phyloP scores from a whole-genome alignment of 2,797 vertebrate species.

The Mus spretus region DNA sequence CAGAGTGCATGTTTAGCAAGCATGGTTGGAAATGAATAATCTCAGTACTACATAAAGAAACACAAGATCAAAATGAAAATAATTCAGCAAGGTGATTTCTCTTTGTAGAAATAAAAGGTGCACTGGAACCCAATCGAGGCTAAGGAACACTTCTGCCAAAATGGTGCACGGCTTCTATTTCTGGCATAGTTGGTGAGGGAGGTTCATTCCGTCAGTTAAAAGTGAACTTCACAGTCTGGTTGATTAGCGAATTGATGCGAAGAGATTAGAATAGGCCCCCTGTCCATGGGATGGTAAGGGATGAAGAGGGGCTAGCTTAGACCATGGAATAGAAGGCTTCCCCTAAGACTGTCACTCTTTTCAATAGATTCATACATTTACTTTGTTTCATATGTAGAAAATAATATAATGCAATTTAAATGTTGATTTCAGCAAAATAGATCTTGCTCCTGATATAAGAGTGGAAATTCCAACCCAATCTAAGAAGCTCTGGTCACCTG shows the following conservation, averaged over 20 bases:
- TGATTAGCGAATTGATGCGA: background rate
- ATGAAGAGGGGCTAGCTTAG: background rate
- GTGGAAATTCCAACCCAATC: background rate
- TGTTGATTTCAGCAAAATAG: background rate
- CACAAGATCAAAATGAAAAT: background rate
- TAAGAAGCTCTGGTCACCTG: background rate
- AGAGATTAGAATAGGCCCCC: fast-evolving
- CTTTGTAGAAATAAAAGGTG: too few relatives aligned
- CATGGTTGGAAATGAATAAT: background rate
- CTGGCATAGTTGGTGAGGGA: background rate
- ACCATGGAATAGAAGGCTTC: background rate
- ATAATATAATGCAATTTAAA: background rate
- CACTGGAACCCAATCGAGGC: too few relatives aligned
- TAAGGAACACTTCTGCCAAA: background rate
- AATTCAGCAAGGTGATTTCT: too few relatives aligned
- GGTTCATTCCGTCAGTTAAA: background rate
- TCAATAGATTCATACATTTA: background rate
- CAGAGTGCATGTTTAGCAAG: background rate
- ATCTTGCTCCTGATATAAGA: background rate
- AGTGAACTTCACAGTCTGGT: background rate
- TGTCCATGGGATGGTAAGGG: background rate
- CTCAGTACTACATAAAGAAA: background rate
- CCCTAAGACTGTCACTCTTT: background rate
- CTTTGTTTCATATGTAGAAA: background rate
- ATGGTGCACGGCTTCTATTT: background rate